Percentiles rank a stretch among this genome's conserved stretches.
These are phyloP conservation scores for Cerceris ruficornis DNA, from an alignment of 2,888 invertebrate species.

Conservation along the genomic window DNA sequence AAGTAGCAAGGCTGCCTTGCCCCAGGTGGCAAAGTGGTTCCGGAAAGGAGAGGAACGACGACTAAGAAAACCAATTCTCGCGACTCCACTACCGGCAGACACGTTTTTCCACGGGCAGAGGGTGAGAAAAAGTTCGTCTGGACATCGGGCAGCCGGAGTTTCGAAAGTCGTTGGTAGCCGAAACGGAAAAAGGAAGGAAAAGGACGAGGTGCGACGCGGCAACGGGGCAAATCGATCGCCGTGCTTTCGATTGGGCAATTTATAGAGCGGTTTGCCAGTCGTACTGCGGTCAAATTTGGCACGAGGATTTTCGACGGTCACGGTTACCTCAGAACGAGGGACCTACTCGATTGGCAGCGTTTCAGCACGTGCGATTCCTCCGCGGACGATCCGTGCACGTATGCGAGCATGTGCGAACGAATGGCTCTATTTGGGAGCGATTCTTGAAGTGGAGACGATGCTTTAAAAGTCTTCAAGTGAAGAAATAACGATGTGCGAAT, in stretches of 20 bases:
- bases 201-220: not conserved
- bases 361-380: slow-evolving; percentile 50
- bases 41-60: not conserved
- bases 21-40: not conserved
- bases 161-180: not conserved
- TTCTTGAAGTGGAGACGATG: slow-evolving; percentile 5
- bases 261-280: slow-evolving; percentile 21
- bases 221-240: not conserved
- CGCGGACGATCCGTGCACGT: slow-evolving; percentile 2
- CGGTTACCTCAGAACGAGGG: slow-evolving; percentile 47
- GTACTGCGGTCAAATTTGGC: slow-evolving; percentile 57
- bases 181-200: not conserved
- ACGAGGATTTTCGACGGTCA: slow-evolving; percentile 10
- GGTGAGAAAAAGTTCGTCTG: slow-evolving; percentile 1
- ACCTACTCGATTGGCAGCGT: slow-evolving; percentile 61
- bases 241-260: slow-evolving; percentile 44
- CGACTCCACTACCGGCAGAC: not conserved
- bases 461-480: no score
- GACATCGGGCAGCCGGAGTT: not conserved
- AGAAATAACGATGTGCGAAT: no score
- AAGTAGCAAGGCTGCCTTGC: not conserved
- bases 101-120: slow-evolving; percentile 16
- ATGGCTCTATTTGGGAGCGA: not conserved
- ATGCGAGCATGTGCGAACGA: slow-evolving; percentile 18
- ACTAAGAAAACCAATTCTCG: not conserved